Evolutionary conservation across 2,888 invertebrate species (phyloP).

Genomic region (Lithophane socia): DNA sequence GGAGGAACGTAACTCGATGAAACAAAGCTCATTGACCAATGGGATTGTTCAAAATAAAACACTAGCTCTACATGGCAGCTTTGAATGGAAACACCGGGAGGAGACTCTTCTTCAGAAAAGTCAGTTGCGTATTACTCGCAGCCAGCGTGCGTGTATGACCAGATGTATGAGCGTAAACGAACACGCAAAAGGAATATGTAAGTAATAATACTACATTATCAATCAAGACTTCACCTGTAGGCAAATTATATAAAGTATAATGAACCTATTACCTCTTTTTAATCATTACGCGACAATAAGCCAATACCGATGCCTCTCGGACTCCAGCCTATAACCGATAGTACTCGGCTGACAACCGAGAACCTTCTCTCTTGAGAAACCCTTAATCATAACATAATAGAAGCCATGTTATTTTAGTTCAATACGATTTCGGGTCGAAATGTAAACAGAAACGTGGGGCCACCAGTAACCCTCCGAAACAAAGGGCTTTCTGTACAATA

Average conservation of each 20-base stretch:
- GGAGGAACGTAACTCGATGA: constrained; percentile 28
- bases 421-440: constrained; percentile 56
- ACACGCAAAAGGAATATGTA: no score
- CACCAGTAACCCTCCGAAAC: constrained; percentile 64
- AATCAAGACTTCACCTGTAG: constrained; percentile 2
- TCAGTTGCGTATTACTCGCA: no score
- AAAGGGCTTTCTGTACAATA: constrained; percentile 64
- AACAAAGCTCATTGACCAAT: constrained; percentile 19
- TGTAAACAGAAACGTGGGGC: constrained; percentile 69
- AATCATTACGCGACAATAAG: not conserved
- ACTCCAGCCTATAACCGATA: not conserved
- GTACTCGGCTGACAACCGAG: not conserved
- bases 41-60: constrained; percentile 19
- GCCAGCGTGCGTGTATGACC: no score
- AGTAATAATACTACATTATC: not conserved
- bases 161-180: no score
- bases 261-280: not conserved
- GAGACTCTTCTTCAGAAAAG: no score
- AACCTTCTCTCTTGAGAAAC: constrained; percentile 20
- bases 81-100: no score
- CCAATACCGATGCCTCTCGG: not conserved
- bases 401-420: constrained; percentile 50
- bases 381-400: constrained; percentile 61
- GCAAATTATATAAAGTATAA: no score
- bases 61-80: no score